Percentiles rank a stretch among this genome's conserved stretches.
phyloP scores from a whole-genome alignment of 2,888 invertebrate species.

The Lithophane socia region DNA sequence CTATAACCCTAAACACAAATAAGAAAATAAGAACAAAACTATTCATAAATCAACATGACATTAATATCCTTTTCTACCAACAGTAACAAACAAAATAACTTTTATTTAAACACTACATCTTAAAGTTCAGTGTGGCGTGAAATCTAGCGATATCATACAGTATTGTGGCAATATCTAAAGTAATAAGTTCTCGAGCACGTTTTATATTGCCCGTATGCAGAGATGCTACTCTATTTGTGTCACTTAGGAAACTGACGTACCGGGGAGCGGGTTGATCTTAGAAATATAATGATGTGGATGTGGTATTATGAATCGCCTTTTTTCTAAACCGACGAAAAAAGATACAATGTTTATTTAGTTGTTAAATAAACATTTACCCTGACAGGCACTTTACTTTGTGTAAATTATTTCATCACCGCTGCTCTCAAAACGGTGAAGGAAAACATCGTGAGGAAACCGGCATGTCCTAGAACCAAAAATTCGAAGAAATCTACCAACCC shows the following conservation, averaged over 20 bases:
- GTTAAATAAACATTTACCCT: no score
- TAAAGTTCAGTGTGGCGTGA: slow-evolving; percentile 46
- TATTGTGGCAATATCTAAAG: slow-evolving; percentile 74
- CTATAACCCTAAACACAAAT: not conserved
- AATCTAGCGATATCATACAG: slow-evolving; percentile 63
- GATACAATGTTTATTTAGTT: not conserved
- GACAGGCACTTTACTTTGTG: no score
- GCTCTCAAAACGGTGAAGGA: no score
- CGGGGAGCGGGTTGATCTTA: slow-evolving; percentile 23
- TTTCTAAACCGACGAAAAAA: not conserved
- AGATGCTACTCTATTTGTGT: slow-evolving; percentile 87
- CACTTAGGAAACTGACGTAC: slow-evolving; percentile 80
- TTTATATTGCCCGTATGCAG: slow-evolving; percentile 87
- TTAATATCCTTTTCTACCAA: not conserved
- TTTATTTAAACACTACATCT: slow-evolving; percentile 33
- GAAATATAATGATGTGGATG: slow-evolving; percentile 44
- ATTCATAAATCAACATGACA: slow-evolving; percentile 9
- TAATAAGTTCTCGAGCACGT: slow-evolving; percentile 85
- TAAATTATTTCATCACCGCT: no score
- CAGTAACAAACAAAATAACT: not conserved
- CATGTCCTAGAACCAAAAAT: no score
- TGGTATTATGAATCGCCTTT: slow-evolving; percentile 8
- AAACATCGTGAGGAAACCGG: no score
- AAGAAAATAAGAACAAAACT: not conserved
- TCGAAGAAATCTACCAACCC: no score